These are phyloP conservation scores for Actinia equina DNA, from an alignment of 64 coral and sea anemone genomes.

Conservation along the genomic window DNA sequence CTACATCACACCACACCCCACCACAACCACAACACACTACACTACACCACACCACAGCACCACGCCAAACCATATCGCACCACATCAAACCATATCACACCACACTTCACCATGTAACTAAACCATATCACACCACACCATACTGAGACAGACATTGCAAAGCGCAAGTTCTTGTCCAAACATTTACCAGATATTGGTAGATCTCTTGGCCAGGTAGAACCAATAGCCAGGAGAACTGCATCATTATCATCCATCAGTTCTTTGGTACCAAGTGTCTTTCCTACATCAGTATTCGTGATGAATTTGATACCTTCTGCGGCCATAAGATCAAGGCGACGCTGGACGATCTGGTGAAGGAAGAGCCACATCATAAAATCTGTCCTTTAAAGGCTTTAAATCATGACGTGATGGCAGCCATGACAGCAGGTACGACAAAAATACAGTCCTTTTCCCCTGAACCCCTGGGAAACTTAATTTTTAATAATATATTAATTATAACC, in stretches of 20 bases:
- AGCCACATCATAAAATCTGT: too few species aligned
- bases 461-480: too few species aligned
- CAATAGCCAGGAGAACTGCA: slow-evolving; percentile 77
- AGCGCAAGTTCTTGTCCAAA: not conserved
- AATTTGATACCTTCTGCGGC: slow-evolving; percentile 77
- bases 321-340: slow-evolving; percentile 75
- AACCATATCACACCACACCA: not conserved
- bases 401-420: too few species aligned
- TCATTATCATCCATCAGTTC: slow-evolving; percentile 70
- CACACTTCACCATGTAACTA: not conserved
- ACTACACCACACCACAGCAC: not conserved
- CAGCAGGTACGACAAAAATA: too few species aligned
- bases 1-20: not conserved
- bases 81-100: not conserved
- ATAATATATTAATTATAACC: too few species aligned
- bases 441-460: too few species aligned
- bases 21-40: not conserved
- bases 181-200: slow-evolving; percentile 76
- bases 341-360: slow-evolving; percentile 43
- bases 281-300: slow-evolving; percentile 80
- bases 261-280: slow-evolving; percentile 56
- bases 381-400: too few species aligned
- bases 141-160: not conserved
- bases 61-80: not conserved
- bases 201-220: slow-evolving; percentile 88